Percentiles rank a stretch among this genome's conserved stretches.
Evolutionary conservation across 2,113 vertebrate species (phyloP).

Genomic region (Edolisoma coerulescens): DNA sequence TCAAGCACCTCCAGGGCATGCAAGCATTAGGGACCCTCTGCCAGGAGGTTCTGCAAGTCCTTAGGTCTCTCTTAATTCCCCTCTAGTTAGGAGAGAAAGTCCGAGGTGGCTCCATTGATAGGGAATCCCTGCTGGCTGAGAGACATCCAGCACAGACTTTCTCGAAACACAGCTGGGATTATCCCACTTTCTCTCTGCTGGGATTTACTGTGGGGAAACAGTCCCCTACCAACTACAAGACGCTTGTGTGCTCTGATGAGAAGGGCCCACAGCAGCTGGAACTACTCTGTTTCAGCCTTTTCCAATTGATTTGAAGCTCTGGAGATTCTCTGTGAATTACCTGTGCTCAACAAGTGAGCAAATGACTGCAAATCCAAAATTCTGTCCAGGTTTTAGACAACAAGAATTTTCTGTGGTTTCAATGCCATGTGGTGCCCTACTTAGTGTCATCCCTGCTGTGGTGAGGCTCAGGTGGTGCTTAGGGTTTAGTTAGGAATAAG

Average conservation of each 20-base stretch:
- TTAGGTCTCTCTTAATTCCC: background rate
- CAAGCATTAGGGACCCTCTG: background rate
- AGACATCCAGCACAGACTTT: background rate
- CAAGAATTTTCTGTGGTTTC: background rate
- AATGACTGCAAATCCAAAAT: background rate
- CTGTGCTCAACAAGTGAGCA: background rate
- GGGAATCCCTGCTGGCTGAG: background rate
- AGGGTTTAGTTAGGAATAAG: background rate
- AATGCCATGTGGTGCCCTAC: background rate
- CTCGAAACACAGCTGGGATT: background rate
- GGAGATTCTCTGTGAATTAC: background rate
- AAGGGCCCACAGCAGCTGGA: background rate
- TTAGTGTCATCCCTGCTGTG: background rate
- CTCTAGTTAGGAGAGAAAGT: slow-evolving; percentile 5
- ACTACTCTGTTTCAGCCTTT: background rate
- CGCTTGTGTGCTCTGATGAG: background rate
- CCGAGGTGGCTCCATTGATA: slow-evolving; percentile 17
- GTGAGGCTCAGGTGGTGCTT: background rate
- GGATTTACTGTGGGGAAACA: background rate
- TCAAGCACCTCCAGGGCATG: background rate
- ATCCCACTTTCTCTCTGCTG: slow-evolving; percentile 15
- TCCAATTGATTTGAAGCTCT: background rate
- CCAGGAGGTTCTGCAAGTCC: background rate
- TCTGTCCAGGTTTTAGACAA: background rate
- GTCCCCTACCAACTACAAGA: rapidly evolving